Conservation (phyloP, 2,113 vertebrate species). For the Isichthys henryi region DNA sequence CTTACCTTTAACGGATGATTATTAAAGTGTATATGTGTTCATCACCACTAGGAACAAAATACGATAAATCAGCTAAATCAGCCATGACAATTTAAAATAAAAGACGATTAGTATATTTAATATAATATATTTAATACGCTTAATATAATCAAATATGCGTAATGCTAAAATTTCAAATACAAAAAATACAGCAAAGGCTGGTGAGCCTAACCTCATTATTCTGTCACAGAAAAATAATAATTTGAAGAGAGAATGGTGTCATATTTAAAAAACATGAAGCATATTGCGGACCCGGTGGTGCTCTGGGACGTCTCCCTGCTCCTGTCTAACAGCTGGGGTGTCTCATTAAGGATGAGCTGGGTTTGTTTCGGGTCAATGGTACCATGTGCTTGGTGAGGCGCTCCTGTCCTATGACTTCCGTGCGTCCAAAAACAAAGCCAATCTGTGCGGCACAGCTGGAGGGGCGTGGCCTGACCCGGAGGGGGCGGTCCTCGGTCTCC, state of each 20-base stretch:
- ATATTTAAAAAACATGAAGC: neutral
- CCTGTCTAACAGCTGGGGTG: neutral
- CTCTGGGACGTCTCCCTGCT: neutral
- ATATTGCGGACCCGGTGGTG: neutral
- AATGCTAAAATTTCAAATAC: neutral
- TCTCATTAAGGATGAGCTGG: neutral
- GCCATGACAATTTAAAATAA: neutral
- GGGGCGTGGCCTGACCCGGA: neutral
- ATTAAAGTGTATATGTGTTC: neutral
- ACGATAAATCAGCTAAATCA: neutral
- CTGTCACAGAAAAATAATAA: neutral
- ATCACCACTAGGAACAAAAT: neutral
- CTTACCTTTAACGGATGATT: neutral
- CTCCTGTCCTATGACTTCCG: neutral
- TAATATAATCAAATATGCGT: neutral
- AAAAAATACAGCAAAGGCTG: neutral
- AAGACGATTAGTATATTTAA: neutral
- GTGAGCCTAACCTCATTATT: neutral
- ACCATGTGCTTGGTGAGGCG: neutral
- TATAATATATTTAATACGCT: neutral
- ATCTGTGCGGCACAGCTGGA: constrained; percentile 2
- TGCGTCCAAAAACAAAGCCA: neutral
- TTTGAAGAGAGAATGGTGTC: neutral
- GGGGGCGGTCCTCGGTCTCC: neutral
- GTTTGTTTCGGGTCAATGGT: constrained; percentile 11